Evolutionary conservation across 2,888 invertebrate genomes (phyloP).

Genomic region (Eupeodes latifasciatus): DNA sequence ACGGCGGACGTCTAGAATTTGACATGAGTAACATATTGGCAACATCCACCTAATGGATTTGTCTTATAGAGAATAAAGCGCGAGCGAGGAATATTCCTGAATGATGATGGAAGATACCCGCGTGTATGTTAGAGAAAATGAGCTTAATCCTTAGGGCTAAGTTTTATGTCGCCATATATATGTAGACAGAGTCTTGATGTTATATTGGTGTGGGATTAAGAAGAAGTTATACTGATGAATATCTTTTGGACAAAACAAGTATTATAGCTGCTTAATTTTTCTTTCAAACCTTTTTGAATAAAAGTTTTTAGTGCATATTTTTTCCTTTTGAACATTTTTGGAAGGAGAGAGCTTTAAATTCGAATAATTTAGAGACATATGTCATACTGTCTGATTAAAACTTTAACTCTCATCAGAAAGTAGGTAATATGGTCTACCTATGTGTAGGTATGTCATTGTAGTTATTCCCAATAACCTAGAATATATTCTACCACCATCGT

Average conservation of each 20-base stretch:
- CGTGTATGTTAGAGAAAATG: constrained; percentile 49
- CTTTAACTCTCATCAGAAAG: not conserved
- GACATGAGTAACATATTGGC: constrained; percentile 66
- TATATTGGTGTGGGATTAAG: not conserved
- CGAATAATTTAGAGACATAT: constrained; percentile 37
- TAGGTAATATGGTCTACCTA: not conserved
- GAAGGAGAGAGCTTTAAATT: not conserved
- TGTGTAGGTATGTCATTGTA: not conserved
- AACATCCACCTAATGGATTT: constrained; percentile 72
- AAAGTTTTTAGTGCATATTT: too few relatives aligned
- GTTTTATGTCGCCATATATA: constrained; percentile 24
- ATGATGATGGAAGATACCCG: constrained; percentile 20
- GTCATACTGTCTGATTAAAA: constrained; percentile 55
- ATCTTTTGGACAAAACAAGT: not conserved
- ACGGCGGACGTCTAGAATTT: constrained; percentile 42
- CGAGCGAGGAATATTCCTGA: constrained; percentile 32
- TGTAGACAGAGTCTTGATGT: not conserved
- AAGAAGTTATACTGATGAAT: constrained; percentile 2
- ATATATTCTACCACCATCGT: not conserved
- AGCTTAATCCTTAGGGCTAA: constrained; percentile 54
- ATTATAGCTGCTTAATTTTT: not conserved
- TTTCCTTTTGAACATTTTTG: too few relatives aligned
- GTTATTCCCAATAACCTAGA: constrained; percentile 51
- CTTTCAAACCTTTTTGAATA: too few relatives aligned
- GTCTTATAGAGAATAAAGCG: constrained; percentile 26